Base-by-base conservation (phyloP, 2,797 vertebrate species). In the Labroides dimidiatus region DNA sequence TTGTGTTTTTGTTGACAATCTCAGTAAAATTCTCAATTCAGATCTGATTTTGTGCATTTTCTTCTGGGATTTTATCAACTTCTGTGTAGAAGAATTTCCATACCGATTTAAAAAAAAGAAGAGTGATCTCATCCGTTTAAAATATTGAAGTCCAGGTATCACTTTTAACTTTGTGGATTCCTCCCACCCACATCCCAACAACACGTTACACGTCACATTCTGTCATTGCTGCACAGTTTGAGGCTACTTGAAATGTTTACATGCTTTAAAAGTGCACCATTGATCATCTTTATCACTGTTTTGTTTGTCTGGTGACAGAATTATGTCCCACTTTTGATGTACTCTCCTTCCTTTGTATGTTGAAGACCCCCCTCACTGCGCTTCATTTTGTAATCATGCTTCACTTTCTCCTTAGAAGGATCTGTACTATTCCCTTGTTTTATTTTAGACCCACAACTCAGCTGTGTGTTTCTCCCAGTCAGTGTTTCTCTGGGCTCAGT, bases 221-320 rank as follows among this genome's bases (percentile, higher is more conserved):
- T 69, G 19, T 54, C 16, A 16, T 48, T 10, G 15, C 44, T 60
- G 56, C 55, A 53, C 51, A 36, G n/a, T 75, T 57, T 57, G 51
- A 47, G 19, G 59, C 56, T 68, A 86, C 75, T 78, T 85, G 64
- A 87, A 90, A 82, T 89, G 91, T 94, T 94, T 93, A 93, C 92
- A 86, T 68, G 58, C 65, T 62, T 69, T 64, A 50, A 59, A 61
- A 51, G 42, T 52, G 75, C 39, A 4, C 24, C 39, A n/a, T 56
- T 21, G 24, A 15, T 47, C 24, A 1, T 67, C 20, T 72, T 42
- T 42, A 17, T 47, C 20, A 49, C 69, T 48, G 20, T 62, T 42
- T 6, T 30, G n/a, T 37, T 7, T 67, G n/a, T 19, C n/a, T 61
- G 42, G 41, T 65, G 39, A 61, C 21, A 41, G 42, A 33, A 33